phyloP scores from a whole-genome alignment of 2,888 invertebrate species.

The Notodonta dromedarius region DNA sequence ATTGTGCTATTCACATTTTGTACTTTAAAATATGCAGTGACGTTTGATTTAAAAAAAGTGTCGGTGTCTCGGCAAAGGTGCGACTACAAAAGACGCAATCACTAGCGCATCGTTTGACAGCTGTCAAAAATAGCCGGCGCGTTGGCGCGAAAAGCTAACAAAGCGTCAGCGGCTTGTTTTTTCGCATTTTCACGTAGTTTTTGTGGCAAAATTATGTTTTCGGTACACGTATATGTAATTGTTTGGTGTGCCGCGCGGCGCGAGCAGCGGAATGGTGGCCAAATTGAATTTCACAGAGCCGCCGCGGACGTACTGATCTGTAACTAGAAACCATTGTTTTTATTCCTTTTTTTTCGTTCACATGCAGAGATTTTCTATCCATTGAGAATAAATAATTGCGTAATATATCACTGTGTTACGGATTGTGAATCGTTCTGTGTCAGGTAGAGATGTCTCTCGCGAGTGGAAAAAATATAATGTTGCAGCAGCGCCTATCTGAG shows the following conservation, averaged over 20 bases:
- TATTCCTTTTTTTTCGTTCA: constrained; percentile 33
- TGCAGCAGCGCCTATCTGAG: constrained; percentile 36
- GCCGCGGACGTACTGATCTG: constrained; percentile 61
- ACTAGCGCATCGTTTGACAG: constrained; percentile 71
- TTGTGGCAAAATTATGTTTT: constrained; percentile 78
- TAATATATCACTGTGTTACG: constrained; percentile 20
- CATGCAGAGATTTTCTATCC: constrained; percentile 23
- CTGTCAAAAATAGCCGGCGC: constrained; percentile 76
- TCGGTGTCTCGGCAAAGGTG: constrained; percentile 48
- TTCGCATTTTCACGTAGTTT: constrained; percentile 66
- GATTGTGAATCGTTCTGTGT: constrained; percentile 39
- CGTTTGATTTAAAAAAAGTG: constrained; percentile 30
- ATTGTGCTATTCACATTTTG: constrained; percentile 71
- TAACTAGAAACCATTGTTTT: constrained; percentile 50
- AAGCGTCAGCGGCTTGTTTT: constrained; percentile 60
- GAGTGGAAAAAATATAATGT: constrained; percentile 41
- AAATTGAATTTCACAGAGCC: constrained; percentile 79
- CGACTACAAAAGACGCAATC: constrained; percentile 69
- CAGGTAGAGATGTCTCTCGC: constrained; percentile 41
- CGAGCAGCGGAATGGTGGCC: constrained; percentile 58
- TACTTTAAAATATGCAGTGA: constrained; percentile 46
- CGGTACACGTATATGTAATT: constrained; percentile 80
- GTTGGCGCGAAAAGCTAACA: constrained; percentile 78
- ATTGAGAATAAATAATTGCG: constrained; percentile 37
- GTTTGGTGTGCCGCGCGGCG: constrained; percentile 78